phyloP scores from a whole-genome alignment of 2,113 vertebrate species.

The Poeciliopsis occidentalis region DNA sequence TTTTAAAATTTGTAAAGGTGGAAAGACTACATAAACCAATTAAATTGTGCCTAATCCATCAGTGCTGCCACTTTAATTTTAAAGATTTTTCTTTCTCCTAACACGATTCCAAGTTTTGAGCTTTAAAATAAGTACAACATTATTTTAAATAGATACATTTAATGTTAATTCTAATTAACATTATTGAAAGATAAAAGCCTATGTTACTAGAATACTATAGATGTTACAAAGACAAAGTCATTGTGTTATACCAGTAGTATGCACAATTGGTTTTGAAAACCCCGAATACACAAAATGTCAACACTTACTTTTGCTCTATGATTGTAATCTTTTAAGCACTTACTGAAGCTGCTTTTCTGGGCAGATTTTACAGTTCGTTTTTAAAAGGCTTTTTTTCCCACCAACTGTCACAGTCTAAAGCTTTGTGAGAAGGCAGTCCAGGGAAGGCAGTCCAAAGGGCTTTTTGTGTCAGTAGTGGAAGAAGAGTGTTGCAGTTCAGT shows the following conservation, averaged over 20 bases:
- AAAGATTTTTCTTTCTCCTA: too few relatives aligned
- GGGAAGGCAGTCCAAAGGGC: background rate
- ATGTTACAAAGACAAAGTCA: background rate
- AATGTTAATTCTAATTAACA: too few relatives aligned
- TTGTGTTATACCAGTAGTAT: background rate
- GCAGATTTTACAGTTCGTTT: background rate
- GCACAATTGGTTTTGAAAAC: background rate
- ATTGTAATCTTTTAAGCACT: slow-evolving; percentile 4
- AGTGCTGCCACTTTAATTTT: too few relatives aligned
- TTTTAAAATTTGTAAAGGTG: too few relatives aligned
- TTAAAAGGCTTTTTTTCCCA: background rate
- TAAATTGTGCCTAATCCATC: too few relatives aligned
- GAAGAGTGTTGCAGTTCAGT: slow-evolving; percentile 24
- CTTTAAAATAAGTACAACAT: too few relatives aligned
- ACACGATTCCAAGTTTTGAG: too few relatives aligned
- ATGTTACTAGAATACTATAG: background rate
- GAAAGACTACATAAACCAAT: too few relatives aligned
- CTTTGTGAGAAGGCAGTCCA: slow-evolving; percentile 31
- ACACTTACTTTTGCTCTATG: slow-evolving; percentile 36
- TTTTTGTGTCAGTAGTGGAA: slow-evolving; percentile 42
- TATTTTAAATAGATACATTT: too few relatives aligned
- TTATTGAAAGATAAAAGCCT: too few relatives aligned
- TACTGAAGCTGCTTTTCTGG: background rate
- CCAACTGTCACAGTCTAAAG: slow-evolving; percentile 30
- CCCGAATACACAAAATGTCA: background rate